Base-by-base conservation (phyloP, 2,888 invertebrate genomes). In the Drosophila algonquin region DNA sequence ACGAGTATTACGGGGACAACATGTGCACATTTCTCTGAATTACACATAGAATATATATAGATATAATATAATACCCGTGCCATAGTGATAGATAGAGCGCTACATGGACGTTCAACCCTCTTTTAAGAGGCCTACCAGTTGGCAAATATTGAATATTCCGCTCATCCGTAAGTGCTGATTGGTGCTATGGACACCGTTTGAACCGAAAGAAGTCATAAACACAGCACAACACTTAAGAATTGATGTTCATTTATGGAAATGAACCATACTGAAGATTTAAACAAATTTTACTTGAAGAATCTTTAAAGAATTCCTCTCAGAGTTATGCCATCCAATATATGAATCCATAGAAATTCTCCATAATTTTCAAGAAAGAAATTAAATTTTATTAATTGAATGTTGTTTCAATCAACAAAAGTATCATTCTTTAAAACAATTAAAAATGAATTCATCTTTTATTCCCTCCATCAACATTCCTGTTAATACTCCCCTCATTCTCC, bases 11-110 rank as follows among this genome's bases (percentile, higher is more conserved):
- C 47, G 51, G 16, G 45, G 40, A 32, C 35, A 70, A 70, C 71
- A 70, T 70, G 71, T 70, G 69, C 69, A 70, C 70, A 50, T 50
- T 69, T 51, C 50, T 21, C 40, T 65, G 57, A 27, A 68, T 63
- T 63, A 44, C 40, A 16, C 40, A 18, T 1, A 63, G 24, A 47
- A 45, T 30, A 30, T 30, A 40, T 32, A 35, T 32, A 21, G 21
- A 32, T 32, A 8, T 4, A 35, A 14, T 40, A 6, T 6, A 40
- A 14, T 40, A 40, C n/a, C n/a, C 40, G 40, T n/a, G 0, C 40
- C 40, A n/a, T 7, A 7, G n/a, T 40, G 40, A 40, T 14, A n/a
- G 7, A n/a, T 12, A n/a, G 40, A 40, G 2, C 0, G 5, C 4
- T 14, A 14, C 12, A 35, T 40, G 40, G 14, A 40, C 35, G 35